Evolutionary conservation across 1,140 invertebrate species (phyloP).

Genomic region (Bombyx mandarina): DNA sequence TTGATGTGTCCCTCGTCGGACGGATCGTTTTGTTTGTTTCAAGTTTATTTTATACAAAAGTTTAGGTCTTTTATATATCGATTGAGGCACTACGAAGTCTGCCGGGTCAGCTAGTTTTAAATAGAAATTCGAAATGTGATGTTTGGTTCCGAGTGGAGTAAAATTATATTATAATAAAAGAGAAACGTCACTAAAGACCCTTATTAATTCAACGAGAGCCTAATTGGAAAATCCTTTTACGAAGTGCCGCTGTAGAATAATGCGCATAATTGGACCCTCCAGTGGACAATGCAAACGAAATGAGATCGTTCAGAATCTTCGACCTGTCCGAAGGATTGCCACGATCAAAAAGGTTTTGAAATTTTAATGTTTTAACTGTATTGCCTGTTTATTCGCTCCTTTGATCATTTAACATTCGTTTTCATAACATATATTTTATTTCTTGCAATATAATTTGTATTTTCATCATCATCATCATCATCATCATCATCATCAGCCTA

Average conservation of each 20-base stretch:
- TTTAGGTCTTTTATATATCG: too few relatives aligned
- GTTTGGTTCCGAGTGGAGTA: background rate
- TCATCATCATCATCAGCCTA: too few relatives aligned
- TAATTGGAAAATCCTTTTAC: conserved; percentile 43
- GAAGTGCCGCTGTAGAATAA: conserved; percentile 23
- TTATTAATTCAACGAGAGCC: conserved; percentile 35
- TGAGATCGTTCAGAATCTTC: conserved; percentile 20
- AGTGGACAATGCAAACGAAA: conserved; percentile 24
- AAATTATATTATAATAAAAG: conserved; percentile 19
- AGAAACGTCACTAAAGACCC: conserved; percentile 22
- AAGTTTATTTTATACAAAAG: too few relatives aligned
- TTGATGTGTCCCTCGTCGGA: too few relatives aligned
- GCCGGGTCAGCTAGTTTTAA: background rate
- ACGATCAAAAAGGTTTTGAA: conserved; percentile 8
- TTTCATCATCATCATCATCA: too few relatives aligned
- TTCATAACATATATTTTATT: too few relatives aligned
- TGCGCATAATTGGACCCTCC: conserved; percentile 35
- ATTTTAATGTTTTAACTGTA: conserved; percentile 6
- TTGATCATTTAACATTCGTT: too few relatives aligned
- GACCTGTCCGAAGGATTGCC: conserved; percentile 6
- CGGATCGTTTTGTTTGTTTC: too few relatives aligned
- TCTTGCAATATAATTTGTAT: too few relatives aligned
- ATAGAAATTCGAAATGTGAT: background rate
- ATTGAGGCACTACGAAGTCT: too few relatives aligned
- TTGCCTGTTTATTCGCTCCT: too few relatives aligned